phyloP scores from a whole-genome alignment of 2,113 vertebrate genomes.

The Tichodroma muraria region DNA sequence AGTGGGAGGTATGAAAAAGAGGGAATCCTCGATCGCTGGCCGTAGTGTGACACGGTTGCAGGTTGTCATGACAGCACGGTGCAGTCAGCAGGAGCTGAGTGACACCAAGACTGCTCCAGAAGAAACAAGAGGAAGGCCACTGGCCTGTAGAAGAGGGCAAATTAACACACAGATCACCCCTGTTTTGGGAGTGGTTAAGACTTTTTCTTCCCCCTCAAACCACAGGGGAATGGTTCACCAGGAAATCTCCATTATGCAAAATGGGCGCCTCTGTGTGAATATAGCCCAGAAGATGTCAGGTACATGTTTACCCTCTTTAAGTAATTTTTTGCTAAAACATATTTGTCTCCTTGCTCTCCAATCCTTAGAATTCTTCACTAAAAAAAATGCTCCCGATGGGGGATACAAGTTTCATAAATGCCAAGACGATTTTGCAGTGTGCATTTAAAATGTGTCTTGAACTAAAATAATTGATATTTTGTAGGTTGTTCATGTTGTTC shows the following conservation, averaged over 20 bases:
- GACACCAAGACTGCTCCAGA: neutral
- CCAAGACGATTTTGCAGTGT: neutral
- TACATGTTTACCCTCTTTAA: neutral
- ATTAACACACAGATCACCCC: neutral
- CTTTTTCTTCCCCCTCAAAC: neutral
- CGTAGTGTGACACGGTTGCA: rapidly evolving
- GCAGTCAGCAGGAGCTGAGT: neutral
- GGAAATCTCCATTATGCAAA: neutral
- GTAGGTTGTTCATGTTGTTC: neutral
- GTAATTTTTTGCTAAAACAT: neutral
- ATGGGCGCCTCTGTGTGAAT: neutral
- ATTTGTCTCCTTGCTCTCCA: neutral
- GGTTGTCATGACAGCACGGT: rapidly evolving
- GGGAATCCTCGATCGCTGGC: too few species aligned
- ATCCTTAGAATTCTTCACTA: neutral
- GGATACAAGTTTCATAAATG: neutral
- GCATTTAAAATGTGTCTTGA: neutral
- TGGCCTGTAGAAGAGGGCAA: neutral
- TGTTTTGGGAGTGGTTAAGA: neutral
- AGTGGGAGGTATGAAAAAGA: neutral
- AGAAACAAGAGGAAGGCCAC: neutral
- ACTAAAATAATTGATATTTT: neutral
- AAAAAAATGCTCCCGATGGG: neutral
- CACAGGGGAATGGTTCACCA: neutral
- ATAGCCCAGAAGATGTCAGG: neutral